Percentiles rank a stretch among this genome's conserved stretches.
These are phyloP conservation scores for Salticus scenicus DNA, from an alignment of 2,888 invertebrate genomes.

Conservation along the genomic window DNA sequence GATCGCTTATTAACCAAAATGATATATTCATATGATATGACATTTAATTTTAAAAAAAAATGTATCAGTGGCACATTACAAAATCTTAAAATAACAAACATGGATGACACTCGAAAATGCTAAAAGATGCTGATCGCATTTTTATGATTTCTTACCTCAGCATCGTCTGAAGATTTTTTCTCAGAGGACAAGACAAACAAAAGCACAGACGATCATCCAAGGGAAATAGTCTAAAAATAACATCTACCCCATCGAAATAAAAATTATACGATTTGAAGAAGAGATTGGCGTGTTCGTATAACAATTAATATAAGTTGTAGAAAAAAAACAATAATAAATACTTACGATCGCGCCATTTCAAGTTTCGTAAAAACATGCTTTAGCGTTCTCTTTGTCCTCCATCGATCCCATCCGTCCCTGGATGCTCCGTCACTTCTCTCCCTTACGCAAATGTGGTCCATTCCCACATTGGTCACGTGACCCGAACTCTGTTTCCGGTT, in stretches of 20 bases:
- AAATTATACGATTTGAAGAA: background rate
- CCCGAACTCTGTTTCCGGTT: conserved; percentile 57
- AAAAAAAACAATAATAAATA: conserved; percentile 6
- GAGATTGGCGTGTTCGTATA: background rate
- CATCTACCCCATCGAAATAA: background rate
- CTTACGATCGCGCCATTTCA: conserved; percentile 51
- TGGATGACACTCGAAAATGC: no score
- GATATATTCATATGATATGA: no score
- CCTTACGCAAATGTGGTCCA: conserved; percentile 59
- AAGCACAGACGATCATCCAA: conserved; percentile 45
- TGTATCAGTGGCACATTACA: no score
- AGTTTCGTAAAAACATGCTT: background rate
- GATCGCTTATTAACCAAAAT: no score
- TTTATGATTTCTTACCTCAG: conserved; percentile 22
- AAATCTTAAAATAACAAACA: no score
- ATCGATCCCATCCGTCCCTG: conserved; percentile 48
- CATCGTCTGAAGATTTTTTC: conserved; percentile 13
- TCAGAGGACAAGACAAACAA: conserved; percentile 55
- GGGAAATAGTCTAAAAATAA: conserved; percentile 58
- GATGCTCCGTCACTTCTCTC: conserved; percentile 32
- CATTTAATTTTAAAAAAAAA: no score
- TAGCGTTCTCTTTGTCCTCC: conserved; percentile 49
- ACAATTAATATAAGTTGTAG: conserved; percentile 3
- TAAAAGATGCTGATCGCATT: background rate
- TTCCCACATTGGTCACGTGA: conserved; percentile 63